These are phyloP conservation scores for Apteryx mantelli DNA, from an alignment of 2,113 vertebrate species.

Conservation along the genomic window DNA sequence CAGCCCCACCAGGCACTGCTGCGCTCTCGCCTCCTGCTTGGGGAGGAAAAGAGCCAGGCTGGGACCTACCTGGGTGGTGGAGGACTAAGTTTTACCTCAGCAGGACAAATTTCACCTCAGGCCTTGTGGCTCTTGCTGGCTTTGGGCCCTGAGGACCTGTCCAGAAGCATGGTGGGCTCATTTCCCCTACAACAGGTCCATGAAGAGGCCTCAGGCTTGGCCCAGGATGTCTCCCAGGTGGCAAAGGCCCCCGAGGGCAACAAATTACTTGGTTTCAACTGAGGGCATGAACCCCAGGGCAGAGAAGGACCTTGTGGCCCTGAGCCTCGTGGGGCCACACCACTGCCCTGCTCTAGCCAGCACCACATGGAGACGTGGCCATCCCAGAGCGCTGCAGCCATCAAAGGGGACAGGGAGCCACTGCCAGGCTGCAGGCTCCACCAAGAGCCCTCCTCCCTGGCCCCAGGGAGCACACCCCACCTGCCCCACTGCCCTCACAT, in stretches of 20 bases:
- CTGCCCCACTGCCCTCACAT: background rate
- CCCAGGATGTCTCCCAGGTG: background rate
- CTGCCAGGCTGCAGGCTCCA: background rate
- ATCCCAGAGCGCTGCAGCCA: background rate
- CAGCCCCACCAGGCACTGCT: background rate
- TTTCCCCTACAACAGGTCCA: background rate
- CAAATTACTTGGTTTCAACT: background rate
- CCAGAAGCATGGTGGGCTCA: too few species aligned
- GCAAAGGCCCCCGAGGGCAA: background rate
- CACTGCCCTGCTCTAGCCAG: background rate
- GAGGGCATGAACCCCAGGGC: background rate
- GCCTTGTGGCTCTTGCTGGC: background rate
- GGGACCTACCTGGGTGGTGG: background rate
- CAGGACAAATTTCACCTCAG: background rate
- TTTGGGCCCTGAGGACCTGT: background rate
- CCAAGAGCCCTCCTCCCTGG: rapidly evolving
- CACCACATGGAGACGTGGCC: too few species aligned
- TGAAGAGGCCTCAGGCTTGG: background rate
- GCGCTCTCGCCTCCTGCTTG: rapidly evolving
- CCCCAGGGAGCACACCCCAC: rapidly evolving
- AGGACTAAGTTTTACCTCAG: background rate
- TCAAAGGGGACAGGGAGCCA: background rate
- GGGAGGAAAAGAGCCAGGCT: background rate
- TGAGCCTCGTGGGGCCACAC: background rate
- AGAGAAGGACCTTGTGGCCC: background rate